Base-by-base conservation (phyloP, 2,113 vertebrate genomes). In the Eurypyga helias region DNA sequence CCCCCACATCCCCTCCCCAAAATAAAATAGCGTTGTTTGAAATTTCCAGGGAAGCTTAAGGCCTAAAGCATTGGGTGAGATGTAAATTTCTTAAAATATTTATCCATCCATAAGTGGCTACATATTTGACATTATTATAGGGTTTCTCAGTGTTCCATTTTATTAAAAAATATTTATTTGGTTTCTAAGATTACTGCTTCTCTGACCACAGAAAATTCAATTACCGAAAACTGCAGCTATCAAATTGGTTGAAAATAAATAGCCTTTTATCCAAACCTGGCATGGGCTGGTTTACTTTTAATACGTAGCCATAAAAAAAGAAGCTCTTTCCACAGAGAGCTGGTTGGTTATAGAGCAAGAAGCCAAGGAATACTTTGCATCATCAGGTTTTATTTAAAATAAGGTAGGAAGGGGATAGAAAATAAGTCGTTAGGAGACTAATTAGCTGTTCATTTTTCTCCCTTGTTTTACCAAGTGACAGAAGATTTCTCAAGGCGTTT, bases 121-220 rank as follows among this genome's bases (percentile, higher is more conserved):
- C 98, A 98, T 98, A 98, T 98, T 98, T 98, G 96, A 98, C 98
- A 98, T 98, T 98, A 98, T 98, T 98, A 98, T 98, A 98, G 97
- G 97, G 96, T 98, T 98, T 98, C 98, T 98, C 98, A 98, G 98
- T 98, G 98, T 98, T 98, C 98, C 98, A 97, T 98, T 98, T 98
- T 98, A 98, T 98, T 98, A 98, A 98, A 98, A 98, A 98, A 98
- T 98, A 98, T 98, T 98, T 98, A 98, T 98, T 98, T 98, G 98
- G 98, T 98, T 98, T 98, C 98, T 98, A 98, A 98, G 98, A 98
- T 98, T 98, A 98, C 98, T 98, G 96, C 97, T 98, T 96, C 97
- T 97, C 98, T 97, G 95, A 98, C 98, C 98, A 98, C 98, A 98
- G 98, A 98, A 98, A 98, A 98, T 98, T 98, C 97, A 98, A 98